Conservation (phyloP, 2,888 invertebrate species). For the Arrhopalites spinosus region DNA sequence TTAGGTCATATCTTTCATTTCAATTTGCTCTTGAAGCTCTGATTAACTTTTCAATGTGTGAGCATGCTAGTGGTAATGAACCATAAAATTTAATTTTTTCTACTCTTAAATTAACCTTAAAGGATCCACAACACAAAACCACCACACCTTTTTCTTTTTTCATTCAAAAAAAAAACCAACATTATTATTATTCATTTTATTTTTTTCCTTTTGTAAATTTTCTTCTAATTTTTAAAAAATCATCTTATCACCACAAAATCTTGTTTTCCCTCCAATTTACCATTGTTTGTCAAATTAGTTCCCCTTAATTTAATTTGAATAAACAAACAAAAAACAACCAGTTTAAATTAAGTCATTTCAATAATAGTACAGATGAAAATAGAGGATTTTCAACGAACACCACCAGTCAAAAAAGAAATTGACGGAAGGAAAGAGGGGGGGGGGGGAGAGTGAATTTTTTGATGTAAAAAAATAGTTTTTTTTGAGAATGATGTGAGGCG, state of each 20-base stretch:
- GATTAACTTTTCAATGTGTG: constrained; percentile 30
- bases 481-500: constrained; percentile 26
- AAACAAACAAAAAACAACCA: too few species aligned
- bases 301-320: too few species aligned
- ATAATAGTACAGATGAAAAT: too few species aligned
- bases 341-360: constrained; percentile 21
- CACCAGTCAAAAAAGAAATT: too few species aligned
- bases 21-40: constrained; percentile 27
- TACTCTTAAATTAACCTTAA: constrained; percentile 21
- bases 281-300: too few species aligned
- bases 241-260: neutral
- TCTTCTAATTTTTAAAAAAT: neutral
- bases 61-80: constrained; percentile 29
- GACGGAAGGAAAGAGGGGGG: too few species aligned
- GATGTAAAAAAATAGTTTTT: too few species aligned
- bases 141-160: constrained; percentile 18
- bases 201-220: neutral
- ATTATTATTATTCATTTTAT: neutral
- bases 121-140: neutral
- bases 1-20: neutral
- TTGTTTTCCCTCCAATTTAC: too few species aligned
- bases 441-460: too few species aligned
- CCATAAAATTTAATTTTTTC: constrained; percentile 33
- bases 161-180: too few species aligned
- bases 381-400: too few species aligned